A percentile compares a stretch with the other conserved stretches of the same genome.
Conservation (phyloP, 2,797 vertebrate genomes). For the Neoniphon sammara region DNA sequence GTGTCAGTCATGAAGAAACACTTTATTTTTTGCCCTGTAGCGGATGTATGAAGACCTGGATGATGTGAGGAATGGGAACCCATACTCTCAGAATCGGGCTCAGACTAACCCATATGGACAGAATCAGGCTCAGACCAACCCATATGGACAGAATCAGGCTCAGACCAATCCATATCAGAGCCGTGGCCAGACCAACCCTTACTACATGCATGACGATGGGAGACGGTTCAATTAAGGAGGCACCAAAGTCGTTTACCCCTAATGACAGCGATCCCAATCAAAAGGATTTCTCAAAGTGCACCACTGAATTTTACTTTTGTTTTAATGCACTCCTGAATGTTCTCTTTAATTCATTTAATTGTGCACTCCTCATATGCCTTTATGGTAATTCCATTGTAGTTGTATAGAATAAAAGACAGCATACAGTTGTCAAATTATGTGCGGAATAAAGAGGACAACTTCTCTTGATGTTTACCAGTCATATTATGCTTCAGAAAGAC, state of each 20-base stretch:
- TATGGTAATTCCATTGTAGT: no score
- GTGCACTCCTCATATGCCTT: no score
- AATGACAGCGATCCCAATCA: constrained; percentile 26
- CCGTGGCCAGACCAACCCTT: constrained; percentile 56
- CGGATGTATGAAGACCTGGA: constrained; percentile 20
- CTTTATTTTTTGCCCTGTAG: constrained; percentile 43
- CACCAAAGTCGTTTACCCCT: neutral
- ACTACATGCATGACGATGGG: constrained; percentile 46
- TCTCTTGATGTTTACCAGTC: no score
- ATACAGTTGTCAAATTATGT: neutral
- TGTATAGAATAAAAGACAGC: no score
- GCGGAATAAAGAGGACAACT: neutral
- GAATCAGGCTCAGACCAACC: constrained; percentile 32
- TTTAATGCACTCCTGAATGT: no score
- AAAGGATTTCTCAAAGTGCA: neutral
- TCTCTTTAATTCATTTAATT: no score
- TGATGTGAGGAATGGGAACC: constrained; percentile 19
- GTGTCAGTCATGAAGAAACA: neutral
- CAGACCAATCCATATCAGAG: constrained; percentile 41
- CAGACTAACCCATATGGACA: constrained; percentile 35
- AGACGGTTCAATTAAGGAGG: constrained; percentile 21
- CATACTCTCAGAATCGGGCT: constrained; percentile 17
- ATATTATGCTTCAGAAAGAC: no score
- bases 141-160: constrained; percentile 24
- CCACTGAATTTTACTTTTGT: no score